phyloP scores from a whole-genome alignment of 2,888 invertebrate genomes.

The Lucinisca nassula region DNA sequence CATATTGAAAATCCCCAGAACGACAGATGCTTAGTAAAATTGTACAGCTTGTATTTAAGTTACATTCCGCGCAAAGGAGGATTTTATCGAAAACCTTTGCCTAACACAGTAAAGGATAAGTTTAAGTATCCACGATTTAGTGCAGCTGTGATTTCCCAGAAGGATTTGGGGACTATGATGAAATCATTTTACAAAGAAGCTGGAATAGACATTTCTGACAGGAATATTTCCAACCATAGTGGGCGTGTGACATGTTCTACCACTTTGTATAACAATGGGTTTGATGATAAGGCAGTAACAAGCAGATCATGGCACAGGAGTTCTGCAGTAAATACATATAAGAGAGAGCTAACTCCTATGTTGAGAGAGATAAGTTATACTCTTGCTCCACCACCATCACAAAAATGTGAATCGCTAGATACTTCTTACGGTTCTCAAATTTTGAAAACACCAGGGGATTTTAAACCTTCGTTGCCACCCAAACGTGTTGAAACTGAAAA shows the following conservation, averaged over 20 bases:
- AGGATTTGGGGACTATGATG: neutral
- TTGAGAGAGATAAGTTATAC: neutral
- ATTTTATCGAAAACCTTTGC: neutral
- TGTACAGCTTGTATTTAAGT: neutral
- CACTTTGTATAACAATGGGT: conserved; percentile 23
- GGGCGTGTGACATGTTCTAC: conserved; percentile 29
- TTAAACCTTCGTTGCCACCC: neutral
- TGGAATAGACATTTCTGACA: neutral
- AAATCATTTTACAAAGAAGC: neutral
- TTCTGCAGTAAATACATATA: neutral
- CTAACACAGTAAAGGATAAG: neutral
- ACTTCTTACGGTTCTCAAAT: neutral
- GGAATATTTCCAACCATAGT: conserved; percentile 20
- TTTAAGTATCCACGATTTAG: neutral
- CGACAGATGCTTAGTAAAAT: neutral
- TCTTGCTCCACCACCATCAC: neutral
- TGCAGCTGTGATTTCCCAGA: neutral
- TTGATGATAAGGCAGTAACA: neutral
- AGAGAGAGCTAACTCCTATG: neutral
- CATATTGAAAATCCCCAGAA: conserved; percentile 11
- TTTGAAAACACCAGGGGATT: neutral
- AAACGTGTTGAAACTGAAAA: neutral
- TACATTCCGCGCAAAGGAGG: neutral
- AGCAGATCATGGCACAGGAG: conserved; percentile 17
- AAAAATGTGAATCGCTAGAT: neutral